Base-by-base conservation (phyloP, 1,140 invertebrate species). In the Cardiocondyla obscurior region DNA sequence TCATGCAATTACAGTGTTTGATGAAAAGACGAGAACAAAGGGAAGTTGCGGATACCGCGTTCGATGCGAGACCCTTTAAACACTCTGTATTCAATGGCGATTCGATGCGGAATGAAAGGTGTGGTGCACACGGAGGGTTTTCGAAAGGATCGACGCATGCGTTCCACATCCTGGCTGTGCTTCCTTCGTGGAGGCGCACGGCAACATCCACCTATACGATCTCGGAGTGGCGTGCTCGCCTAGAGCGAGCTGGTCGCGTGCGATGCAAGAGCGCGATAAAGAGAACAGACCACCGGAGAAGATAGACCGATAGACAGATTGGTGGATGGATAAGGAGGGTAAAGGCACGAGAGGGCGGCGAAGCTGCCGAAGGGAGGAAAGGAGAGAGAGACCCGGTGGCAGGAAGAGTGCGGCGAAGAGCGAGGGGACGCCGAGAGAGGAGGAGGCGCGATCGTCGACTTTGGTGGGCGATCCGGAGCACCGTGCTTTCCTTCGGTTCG, bases 371-470 rank as follows among this genome's bases (percentile, higher is more conserved):
- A 64, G 42, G 33, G 65, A 28, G 65, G 25, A 51, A 44, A 44
- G 49, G 22, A 33, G n/a, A 46, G 55, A 55, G 53, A 42, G 30
- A n/a, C n/a, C 49, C 44, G 51, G 22, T 76, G 64, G 57, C 22
- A 5, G 57, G 16, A 12, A 42, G 39, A 62, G 57, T n/a, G 36
- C 16, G 53, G n/a, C 19, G 25, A 46, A 28, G 12, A 42, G 60
- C 33, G 36, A 42, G 10, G 16, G 25, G 28, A 74, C n/a, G 16
- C 25, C 16, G 83, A 64, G 67, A 86, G 53, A 86, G 83, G 81
- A 36, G 65, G 76, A 44, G 69, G 79, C 74, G 62, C 46, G 73
- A 86, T 84, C 81, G 81, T 81, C 83, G 83, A 69, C 85, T 81
- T 89, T 60, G 82, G 81, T 74, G 77, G 70, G 62, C 77, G 76